A percentile compares a stretch with the other conserved stretches of the same genome.
These are phyloP conservation scores for Monopterus albus DNA, from an alignment of 2,113 vertebrate genomes.

Conservation along the genomic window DNA sequence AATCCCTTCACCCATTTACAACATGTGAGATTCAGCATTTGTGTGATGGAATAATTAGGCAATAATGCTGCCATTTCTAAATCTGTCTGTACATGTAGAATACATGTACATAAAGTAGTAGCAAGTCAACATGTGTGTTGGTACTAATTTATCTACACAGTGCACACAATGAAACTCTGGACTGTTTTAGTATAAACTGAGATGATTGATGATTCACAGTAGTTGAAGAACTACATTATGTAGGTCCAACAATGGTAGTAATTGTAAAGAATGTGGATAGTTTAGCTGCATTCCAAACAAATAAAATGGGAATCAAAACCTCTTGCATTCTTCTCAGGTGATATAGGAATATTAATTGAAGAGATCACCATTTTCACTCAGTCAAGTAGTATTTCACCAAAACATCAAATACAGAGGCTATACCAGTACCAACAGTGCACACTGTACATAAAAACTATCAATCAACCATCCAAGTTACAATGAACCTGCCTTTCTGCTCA, in stretches of 20 bases:
- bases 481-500: constrained; percentile 27
- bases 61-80: constrained; percentile 24
- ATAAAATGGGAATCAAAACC: constrained; percentile 1
- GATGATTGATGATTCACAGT: constrained; percentile 29
- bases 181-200: neutral
- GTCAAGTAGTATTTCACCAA: constrained; percentile 29
- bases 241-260: neutral
- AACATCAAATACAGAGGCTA: constrained; percentile 13
- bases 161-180: constrained; percentile 1
- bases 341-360: constrained; percentile 8
- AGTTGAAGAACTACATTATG: neutral
- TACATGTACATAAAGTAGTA: constrained; percentile 10
- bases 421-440: constrained; percentile 13
- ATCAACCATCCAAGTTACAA: too few relatives aligned
- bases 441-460: constrained; percentile 39
- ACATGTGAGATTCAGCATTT: constrained; percentile 29
- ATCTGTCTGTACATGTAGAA: constrained; percentile 23
- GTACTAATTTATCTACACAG: constrained; percentile 4
- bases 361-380: constrained; percentile 3
- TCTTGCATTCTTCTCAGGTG: neutral
- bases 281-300: neutral
- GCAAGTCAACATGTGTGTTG: constrained; percentile 18
- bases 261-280: neutral
- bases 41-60: constrained; percentile 9
- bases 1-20: constrained; percentile 17